Conservation (phyloP, 2,888 invertebrate genomes). For the Frankliniella fusca region DNA sequence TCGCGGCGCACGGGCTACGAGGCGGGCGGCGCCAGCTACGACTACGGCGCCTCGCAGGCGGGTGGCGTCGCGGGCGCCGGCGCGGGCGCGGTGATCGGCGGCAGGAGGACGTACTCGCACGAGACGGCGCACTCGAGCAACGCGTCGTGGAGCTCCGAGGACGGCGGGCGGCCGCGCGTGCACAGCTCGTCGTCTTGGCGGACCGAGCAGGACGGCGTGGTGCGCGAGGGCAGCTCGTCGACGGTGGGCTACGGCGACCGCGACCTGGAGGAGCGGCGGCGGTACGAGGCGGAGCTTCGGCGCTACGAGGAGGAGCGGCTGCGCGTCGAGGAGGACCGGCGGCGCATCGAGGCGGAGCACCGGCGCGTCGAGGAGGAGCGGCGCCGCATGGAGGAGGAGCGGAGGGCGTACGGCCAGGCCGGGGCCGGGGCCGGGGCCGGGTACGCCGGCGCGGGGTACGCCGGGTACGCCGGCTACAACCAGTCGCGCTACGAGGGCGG, state of each 20-base stretch:
- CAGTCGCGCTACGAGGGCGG: background rate
- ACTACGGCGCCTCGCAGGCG: background rate
- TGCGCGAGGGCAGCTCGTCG: slow-evolving; percentile 40
- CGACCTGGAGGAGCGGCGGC: slow-evolving; percentile 15
- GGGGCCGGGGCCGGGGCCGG: slow-evolving; percentile 38
- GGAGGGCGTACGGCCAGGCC: slow-evolving; percentile 36
- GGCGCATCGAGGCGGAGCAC: slow-evolving; percentile 39
- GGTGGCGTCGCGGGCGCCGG: background rate
- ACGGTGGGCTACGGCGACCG: slow-evolving; percentile 19
- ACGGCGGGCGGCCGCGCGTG: slow-evolving; percentile 38
- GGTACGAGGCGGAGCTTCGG: slow-evolving; percentile 36
- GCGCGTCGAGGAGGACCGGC: slow-evolving; percentile 32
- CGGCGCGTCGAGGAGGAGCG: slow-evolving; percentile 40
- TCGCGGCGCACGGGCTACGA: slow-evolving; percentile 20
- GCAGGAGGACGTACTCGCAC: background rate
- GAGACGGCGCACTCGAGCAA: slow-evolving; percentile 33
- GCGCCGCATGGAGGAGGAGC: slow-evolving; percentile 34
- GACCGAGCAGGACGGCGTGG: slow-evolving; percentile 40
- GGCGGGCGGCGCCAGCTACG: background rate
- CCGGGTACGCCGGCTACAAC: background rate
- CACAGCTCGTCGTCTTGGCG: slow-evolving; percentile 39
- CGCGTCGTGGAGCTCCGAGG: slow-evolving; percentile 39
- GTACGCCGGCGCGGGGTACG: background rate
- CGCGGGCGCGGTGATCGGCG: background rate
- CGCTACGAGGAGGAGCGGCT: slow-evolving; percentile 37